A percentile compares a stretch with the other conserved stretches of the same genome.
These are phyloP conservation scores for Drosophila silvestris DNA, from an alignment of 2,888 invertebrate genomes.

Conservation along the genomic window DNA sequence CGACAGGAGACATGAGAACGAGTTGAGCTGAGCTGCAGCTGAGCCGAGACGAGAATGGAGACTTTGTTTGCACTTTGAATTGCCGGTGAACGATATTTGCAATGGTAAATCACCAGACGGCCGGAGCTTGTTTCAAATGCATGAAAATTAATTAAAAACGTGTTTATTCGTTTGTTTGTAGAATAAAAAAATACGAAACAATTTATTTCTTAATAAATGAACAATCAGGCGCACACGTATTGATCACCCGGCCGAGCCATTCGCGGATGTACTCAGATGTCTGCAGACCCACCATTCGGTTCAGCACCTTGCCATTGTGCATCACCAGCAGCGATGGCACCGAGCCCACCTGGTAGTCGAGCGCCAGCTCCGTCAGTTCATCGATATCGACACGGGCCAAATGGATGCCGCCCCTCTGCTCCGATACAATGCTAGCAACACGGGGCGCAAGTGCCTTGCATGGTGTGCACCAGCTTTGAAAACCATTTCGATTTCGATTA, in stretches of 20 bases:
- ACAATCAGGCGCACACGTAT: slow-evolving; percentile 13
- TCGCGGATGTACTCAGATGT: slow-evolving; percentile 94
- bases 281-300: slow-evolving; percentile 93
- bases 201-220: slow-evolving; percentile 10
- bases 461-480: slow-evolving; percentile 96
- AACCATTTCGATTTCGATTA: not conserved
- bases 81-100: slow-evolving; percentile 63
- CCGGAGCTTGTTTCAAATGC: slow-evolving; percentile 49
- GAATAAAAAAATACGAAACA: not conserved
- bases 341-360: slow-evolving; percentile 93
- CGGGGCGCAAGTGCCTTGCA: slow-evolving; percentile 95
- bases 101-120: slow-evolving; percentile 56
- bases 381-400: slow-evolving; percentile 98
- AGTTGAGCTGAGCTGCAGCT: slow-evolving; percentile 14
- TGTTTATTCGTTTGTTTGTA: slow-evolving; percentile 35
- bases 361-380: slow-evolving; percentile 93
- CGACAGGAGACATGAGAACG: not conserved
- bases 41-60: slow-evolving; percentile 15
- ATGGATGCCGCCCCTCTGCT: slow-evolving; percentile 90
- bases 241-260: slow-evolving; percentile 88
- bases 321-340: slow-evolving; percentile 96
- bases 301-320: slow-evolving; percentile 93
- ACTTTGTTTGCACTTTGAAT: slow-evolving; percentile 79
- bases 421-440: slow-evolving; percentile 92
- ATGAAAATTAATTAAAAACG: slow-evolving; percentile 76